Base-by-base conservation (phyloP, 2,888 invertebrate genomes). In the Quadroppia sp. region DNA sequence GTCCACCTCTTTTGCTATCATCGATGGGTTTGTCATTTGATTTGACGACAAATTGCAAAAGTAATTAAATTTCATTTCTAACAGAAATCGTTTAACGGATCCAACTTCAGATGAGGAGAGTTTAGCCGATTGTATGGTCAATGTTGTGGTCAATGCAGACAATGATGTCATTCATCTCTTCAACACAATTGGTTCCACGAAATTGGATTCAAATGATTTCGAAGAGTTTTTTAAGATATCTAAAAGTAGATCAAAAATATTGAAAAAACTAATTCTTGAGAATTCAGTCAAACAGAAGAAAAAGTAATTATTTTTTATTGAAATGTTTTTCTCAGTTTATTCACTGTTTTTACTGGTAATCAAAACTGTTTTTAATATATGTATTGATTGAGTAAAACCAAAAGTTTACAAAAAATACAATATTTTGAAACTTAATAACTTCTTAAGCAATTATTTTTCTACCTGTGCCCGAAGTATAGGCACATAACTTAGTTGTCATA, bases 111-210 rank as follows among this genome's bases (percentile, higher is more conserved):
- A 67, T 20, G 75, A 75, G 48, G 75, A 75, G 42, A 25, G 59
- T 40, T 36, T 75, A 50, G 56, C 75, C 42, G 56, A 75, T 20
- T 67, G 64, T 64, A 6, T 59, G 7, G 59, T 72, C 40, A 36
- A 59, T 32, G 59, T 75, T 28, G 71, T 72, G n/a, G 73, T 75
- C 72, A 72, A 75, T 53, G 45, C 73, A 23, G 72, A 72, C 25
- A 28, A 25, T 25, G 45, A 45, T 17, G 15, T 23, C 23, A 69
- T 69, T 2, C 23, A 69, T 69, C 25, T 45, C 40, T 25, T 40
- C 15, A 4, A 69, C 23, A 69, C 20, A 25, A 69, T 25, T 4
- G 69, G 69, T 15, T 42, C 69, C 6, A 15, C 69, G 45, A 69
- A 45, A 69, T 15, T 69, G 1, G 45, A 3, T 6, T 20, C 25